Percentiles rank a stretch among this genome's conserved stretches.
Conservation (phyloP, 2,888 invertebrate species). For the Pterostichus madidus region DNA sequence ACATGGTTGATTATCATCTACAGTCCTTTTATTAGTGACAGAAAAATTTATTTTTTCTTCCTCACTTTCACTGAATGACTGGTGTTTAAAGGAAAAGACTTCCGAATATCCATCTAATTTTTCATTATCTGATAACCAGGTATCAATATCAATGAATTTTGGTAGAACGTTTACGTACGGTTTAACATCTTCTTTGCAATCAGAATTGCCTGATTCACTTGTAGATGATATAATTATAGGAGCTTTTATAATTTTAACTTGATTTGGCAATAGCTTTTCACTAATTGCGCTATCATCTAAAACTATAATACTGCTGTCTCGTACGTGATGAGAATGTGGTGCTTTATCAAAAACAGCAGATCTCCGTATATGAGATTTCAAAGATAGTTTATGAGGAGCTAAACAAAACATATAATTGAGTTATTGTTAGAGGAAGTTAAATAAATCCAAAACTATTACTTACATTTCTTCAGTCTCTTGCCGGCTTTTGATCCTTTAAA, state of each 20-base stretch:
- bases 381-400: constrained; percentile 72
- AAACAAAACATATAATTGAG: constrained; percentile 59
- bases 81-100: constrained; percentile 61
- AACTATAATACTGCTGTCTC: constrained; percentile 63
- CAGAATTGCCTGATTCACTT: constrained; percentile 47
- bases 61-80: constrained; percentile 56
- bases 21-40: constrained; percentile 9
- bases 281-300: constrained; percentile 65
- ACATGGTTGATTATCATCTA: constrained; percentile 28
- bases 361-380: constrained; percentile 72
- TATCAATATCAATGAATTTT: constrained; percentile 57
- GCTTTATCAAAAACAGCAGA: constrained; percentile 71
- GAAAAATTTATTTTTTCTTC: constrained; percentile 52
- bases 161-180: constrained; percentile 31
- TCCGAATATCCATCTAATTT: constrained; percentile 61
- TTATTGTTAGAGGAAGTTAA: constrained; percentile 5
- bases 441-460: constrained; percentile 16
- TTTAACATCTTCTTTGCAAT: constrained; percentile 26
- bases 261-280: constrained; percentile 67
- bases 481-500: constrained; percentile 70
- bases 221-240: constrained; percentile 60
- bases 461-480: constrained; percentile 69
- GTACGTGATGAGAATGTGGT: constrained; percentile 55
- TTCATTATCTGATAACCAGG: constrained; percentile 62
- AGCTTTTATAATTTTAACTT: constrained; percentile 40